A percentile compares a stretch with the other conserved stretches of the same genome.
Evolutionary conservation across 2,888 invertebrate species (phyloP).

Genomic region (Punctoribates punctum): DNA sequence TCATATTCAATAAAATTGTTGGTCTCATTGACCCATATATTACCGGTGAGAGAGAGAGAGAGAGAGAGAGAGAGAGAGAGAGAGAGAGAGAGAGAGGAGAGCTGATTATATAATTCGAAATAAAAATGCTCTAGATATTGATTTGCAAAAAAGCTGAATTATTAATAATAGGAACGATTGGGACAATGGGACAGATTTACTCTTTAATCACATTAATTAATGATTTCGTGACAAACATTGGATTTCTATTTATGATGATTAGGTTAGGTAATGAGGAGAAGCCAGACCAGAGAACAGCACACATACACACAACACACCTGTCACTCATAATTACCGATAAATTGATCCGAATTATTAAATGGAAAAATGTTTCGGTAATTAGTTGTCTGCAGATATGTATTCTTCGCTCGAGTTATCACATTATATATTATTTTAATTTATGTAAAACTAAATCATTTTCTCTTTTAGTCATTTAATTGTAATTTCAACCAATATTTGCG

Average conservation of each 20-base stretch:
- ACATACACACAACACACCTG: neutral
- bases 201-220: too few relatives aligned
- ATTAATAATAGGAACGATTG: too few relatives aligned
- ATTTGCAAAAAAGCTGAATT: neutral
- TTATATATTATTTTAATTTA: neutral
- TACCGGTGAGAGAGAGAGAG: neutral
- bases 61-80: neutral
- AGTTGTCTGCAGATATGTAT: slow-evolving; percentile 15
- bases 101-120: too few relatives aligned
- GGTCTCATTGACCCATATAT: slow-evolving; percentile 34
- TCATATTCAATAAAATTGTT: slow-evolving; percentile 15
- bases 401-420: slow-evolving; percentile 27
- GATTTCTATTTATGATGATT: neutral
- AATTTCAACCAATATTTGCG: neutral
- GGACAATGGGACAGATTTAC: neutral
- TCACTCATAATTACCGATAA: slow-evolving; percentile 2
- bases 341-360: neutral
- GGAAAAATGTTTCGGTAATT: neutral
- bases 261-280: neutral
- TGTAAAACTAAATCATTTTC: neutral
- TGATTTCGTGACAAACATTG: too few relatives aligned
- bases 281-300: too few relatives aligned
- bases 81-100: neutral
- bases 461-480: neutral
- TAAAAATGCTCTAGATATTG: neutral